A percentile compares a stretch with the other conserved stretches of the same genome.
phyloP scores from a whole-genome alignment of 2,113 vertebrate genomes.

The Aplodontia rufa region DNA sequence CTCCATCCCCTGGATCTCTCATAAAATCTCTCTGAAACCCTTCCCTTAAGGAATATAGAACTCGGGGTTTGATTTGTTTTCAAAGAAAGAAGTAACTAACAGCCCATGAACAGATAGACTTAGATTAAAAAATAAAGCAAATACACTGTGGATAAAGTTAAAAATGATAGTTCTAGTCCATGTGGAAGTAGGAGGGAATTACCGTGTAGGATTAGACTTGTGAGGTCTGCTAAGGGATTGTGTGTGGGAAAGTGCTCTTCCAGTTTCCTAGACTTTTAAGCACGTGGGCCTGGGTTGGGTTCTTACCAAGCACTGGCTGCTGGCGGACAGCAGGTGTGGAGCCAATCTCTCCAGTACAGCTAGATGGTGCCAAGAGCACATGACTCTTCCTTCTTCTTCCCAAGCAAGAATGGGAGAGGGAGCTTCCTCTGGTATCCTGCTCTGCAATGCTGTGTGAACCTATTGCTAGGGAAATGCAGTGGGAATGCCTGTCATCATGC shows the following conservation, averaged over 20 bases:
- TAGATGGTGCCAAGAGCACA: background rate
- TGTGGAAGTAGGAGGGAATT: background rate
- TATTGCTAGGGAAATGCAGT: background rate
- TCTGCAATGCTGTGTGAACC: background rate
- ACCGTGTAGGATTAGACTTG: background rate
- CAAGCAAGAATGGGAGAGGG: background rate
- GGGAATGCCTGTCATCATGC: background rate
- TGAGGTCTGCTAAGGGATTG: background rate
- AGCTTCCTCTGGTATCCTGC: background rate
- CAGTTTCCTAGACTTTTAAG: background rate
- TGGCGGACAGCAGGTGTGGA: background rate
- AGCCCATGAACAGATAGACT: background rate
- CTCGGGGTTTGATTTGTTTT: slow-evolving; percentile 9
- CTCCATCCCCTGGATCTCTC: too few relatives aligned
- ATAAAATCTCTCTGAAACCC: background rate
- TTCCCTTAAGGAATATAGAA: background rate
- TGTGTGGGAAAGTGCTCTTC: background rate
- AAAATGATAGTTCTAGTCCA: background rate
- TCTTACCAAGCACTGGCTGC: background rate
- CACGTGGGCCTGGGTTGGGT: background rate
- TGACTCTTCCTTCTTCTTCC: background rate
- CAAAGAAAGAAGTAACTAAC: background rate
- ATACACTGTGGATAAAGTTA: background rate
- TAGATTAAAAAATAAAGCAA: background rate
- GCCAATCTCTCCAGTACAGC: background rate